Evolutionary conservation across 2,888 invertebrate species (phyloP), one percentile per base, ranked within the genome.

Genomic region (Alcis repandata): DNA sequence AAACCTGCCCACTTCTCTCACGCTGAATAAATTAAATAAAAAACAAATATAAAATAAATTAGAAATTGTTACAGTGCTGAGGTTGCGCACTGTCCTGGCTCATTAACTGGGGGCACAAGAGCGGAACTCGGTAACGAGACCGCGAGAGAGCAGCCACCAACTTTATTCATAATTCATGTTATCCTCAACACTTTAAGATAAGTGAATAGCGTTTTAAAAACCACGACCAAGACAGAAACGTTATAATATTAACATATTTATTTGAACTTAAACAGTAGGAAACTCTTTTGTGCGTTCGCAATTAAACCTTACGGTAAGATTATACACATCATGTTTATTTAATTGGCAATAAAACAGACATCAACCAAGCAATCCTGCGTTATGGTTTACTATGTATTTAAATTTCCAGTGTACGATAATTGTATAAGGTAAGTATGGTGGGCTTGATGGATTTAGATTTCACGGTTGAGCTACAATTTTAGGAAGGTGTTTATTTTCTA

Each of bases 1-100:
- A 82, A 83, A 86, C 89, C 84, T 87, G 87, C 88, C 82, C 86
- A 88, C 89, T 90, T 85, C 88, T 86, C 88, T 90, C 89, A 84
- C 89, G 83, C 86, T 83, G 91, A 90, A 91, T 92, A 90, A 92
- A 91, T 92, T 91, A 91, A 90, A 90, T 89, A 88, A 91, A 49
- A 90, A 90, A 90, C 79, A 79, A 84, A 86, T 86, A 88, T 89
- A 86, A 90, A 91, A 91, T 90, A 89, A 89, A 89, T 90, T 89
- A 88, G 87, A 88, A 86, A 85, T 83, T 85, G 82, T 82, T 77
- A 76, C 81, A 76, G 73, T 73, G 82, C 72, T 70, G 75, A 75
- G 73, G 71, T 73, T 78, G 77, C 69, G 56, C 63, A 63, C 67
- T 59, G 67, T 73, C 75, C 76, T 75, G 78, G 79, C 87, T 89